phyloP scores from a whole-genome alignment of 2,797 vertebrate species.

The Ptychadena robeensis region DNA sequence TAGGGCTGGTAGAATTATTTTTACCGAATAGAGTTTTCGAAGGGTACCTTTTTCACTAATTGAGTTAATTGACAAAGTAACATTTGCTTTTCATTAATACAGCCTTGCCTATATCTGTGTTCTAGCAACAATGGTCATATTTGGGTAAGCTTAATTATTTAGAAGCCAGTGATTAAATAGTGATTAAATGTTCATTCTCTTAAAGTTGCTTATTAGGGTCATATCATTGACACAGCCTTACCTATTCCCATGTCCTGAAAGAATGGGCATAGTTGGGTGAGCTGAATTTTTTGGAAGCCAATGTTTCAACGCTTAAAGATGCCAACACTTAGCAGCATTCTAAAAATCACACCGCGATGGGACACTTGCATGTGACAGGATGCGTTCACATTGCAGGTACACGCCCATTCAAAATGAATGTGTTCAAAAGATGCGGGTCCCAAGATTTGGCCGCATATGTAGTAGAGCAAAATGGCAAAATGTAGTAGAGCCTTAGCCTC shows the following conservation, averaged over 20 bases:
- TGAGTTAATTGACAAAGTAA: conserved; percentile 35
- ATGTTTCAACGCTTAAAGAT: not conserved
- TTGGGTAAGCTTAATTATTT: not conserved
- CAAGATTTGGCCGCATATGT: too few species aligned
- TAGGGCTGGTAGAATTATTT: conserved; percentile 4
- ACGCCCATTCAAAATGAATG: too few species aligned
- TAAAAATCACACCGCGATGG: too few species aligned
- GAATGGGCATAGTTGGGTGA: not conserved
- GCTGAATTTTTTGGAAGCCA: not conserved
- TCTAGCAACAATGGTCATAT: not conserved
- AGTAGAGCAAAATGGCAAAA: too few species aligned
- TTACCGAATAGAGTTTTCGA: conserved; percentile 8
- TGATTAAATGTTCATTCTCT: too few species aligned
- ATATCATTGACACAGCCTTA: not conserved
- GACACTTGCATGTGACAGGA: not conserved
- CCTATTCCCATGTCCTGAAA: not conserved
- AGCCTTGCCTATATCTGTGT: not conserved
- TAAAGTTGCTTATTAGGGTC: too few species aligned
- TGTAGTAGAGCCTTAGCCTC: too few species aligned
- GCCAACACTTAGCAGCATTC: too few species aligned
- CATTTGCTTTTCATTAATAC: not conserved
- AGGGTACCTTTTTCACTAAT: conserved; percentile 1
- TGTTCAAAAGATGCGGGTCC: too few species aligned
- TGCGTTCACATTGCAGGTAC: too few species aligned
- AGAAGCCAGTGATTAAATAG: not conserved